phyloP scores from a whole-genome alignment of 2,888 invertebrate species.

The Alcis repandata region DNA sequence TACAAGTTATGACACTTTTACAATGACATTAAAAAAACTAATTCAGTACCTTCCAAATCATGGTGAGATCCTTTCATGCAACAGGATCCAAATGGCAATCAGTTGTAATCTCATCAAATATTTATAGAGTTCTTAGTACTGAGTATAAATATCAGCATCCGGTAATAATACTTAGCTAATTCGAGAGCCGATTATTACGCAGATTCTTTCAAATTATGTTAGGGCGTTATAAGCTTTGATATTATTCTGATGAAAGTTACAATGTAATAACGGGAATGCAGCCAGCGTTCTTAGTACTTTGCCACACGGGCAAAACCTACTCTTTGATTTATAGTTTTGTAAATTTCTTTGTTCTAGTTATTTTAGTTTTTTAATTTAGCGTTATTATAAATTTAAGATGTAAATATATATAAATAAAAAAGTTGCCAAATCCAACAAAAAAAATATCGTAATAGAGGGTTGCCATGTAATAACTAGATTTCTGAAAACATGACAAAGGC shows the following conservation, averaged over 20 bases:
- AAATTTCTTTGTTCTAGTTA: too few species aligned
- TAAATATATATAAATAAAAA: too few species aligned
- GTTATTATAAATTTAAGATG: too few species aligned
- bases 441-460: too few species aligned
- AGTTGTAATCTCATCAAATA: constrained; percentile 55
- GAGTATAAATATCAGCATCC: constrained; percentile 25
- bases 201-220: constrained; percentile 20
- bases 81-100: constrained; percentile 53
- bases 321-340: too few species aligned
- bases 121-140: constrained; percentile 55
- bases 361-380: too few species aligned
- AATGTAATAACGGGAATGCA: too few species aligned
- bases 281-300: too few species aligned
- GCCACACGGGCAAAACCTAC: too few species aligned
- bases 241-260: too few species aligned
- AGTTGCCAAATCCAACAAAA: neutral
- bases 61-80: constrained; percentile 59
- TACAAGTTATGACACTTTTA: neutral
- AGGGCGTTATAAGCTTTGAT: neutral
- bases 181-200: constrained; percentile 3
- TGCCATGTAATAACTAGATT: too few species aligned
- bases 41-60: constrained; percentile 70
- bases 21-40: constrained; percentile 8
- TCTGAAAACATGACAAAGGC: too few species aligned
- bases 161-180: constrained; percentile 17